Evolutionary conservation across 2,888 invertebrate species (phyloP).

Genomic region (Agrochola litura): DNA sequence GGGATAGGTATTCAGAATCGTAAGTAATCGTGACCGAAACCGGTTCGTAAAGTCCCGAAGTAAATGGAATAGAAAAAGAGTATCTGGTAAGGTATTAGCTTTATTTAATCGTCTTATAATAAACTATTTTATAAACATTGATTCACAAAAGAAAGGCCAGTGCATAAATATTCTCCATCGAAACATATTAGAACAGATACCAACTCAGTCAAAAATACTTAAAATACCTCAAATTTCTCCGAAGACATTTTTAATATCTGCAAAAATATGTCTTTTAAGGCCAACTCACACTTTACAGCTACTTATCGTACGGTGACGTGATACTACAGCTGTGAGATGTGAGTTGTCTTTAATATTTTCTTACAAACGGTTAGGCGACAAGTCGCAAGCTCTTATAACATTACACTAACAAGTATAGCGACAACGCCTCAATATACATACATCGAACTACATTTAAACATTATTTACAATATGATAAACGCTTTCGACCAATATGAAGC

Average conservation of each 20-base stretch:
- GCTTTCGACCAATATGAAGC: constrained; percentile 56
- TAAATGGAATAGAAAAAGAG: constrained; percentile 46
- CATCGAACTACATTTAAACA: constrained; percentile 69
- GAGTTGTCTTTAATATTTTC: constrained; percentile 52
- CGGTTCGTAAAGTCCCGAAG: neutral
- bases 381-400: constrained; percentile 73
- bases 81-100: constrained; percentile 69
- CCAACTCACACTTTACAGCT: constrained; percentile 38
- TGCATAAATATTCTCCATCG: constrained; percentile 68
- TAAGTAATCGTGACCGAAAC: neutral
- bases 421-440: constrained; percentile 68
- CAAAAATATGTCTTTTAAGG: constrained; percentile 66
- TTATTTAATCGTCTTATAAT: constrained; percentile 67
- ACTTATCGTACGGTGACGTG: neutral
- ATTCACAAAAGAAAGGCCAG: constrained; percentile 69
- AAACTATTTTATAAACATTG: constrained; percentile 71
- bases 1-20: neutral
- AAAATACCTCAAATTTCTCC: constrained; percentile 52
- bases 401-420: constrained; percentile 64
- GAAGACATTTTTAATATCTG: constrained; percentile 67
- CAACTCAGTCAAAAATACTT: constrained; percentile 60
- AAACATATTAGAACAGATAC: constrained; percentile 68
- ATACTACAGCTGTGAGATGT: constrained; percentile 5
- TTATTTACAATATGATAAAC: constrained; percentile 67
- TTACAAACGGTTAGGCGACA: constrained; percentile 69